phyloP scores from a whole-genome alignment of 2,888 invertebrate genomes.

The Tetragnatha montana region DNA sequence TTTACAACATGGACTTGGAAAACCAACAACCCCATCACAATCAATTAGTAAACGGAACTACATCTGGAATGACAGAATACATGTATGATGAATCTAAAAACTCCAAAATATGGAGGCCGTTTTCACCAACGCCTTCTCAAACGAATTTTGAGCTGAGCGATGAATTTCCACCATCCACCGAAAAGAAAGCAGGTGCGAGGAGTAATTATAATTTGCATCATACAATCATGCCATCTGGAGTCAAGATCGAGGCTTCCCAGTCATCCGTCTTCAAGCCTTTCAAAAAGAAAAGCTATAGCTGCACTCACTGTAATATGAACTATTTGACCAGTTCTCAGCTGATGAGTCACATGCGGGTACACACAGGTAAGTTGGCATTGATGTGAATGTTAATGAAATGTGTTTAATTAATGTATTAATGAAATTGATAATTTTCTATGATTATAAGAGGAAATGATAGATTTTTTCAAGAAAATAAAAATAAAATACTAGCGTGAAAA shows the following conservation, averaged over 20 bases:
- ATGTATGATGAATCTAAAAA: neutral
- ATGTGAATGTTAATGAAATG: neutral
- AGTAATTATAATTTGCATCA: neutral
- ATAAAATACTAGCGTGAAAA: too few relatives aligned
- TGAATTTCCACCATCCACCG: neutral
- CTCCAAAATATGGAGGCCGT: constrained; percentile 53
- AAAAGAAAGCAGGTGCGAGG: neutral
- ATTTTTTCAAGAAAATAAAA: neutral
- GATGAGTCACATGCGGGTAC: constrained; percentile 90
- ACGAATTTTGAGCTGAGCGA: neutral
- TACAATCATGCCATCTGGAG: constrained; percentile 37
- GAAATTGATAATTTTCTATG: neutral
- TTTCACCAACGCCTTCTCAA: constrained; percentile 30
- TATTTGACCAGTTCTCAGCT: constrained; percentile 87
- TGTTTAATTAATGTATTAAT: too few relatives aligned
- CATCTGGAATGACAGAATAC: neutral
- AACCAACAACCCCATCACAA: neutral
- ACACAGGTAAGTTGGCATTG: constrained; percentile 82
- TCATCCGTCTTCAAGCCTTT: constrained; percentile 51
- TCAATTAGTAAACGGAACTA: neutral
- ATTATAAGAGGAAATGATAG: neutral
- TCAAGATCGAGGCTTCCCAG: constrained; percentile 45
- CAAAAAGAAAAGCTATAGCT: constrained; percentile 42
- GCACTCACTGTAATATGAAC: constrained; percentile 22
- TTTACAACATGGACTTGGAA: neutral